Conservation (phyloP, 2,797 vertebrate genomes). For the Numenius phaeopus region DNA sequence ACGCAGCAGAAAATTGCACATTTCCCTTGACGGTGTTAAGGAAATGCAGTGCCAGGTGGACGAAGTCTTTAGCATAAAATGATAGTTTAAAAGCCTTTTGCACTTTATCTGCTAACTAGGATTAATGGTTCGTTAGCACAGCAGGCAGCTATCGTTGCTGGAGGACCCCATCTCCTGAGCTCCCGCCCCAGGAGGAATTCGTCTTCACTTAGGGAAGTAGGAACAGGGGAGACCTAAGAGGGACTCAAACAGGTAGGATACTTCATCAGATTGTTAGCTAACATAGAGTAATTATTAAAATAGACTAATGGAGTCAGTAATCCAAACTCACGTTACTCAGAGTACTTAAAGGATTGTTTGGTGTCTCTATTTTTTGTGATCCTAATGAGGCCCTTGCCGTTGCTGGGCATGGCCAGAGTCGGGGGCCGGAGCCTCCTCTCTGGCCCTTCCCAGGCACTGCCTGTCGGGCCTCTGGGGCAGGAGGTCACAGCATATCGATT, state of each 20-base stretch:
- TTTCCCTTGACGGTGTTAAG: rapidly evolving
- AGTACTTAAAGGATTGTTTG: neutral
- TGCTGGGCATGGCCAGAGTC: neutral
- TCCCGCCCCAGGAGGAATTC: neutral
- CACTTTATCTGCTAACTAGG: neutral
- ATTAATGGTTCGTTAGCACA: neutral
- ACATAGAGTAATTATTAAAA: neutral
- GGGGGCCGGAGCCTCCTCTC: neutral
- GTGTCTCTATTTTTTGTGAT: neutral
- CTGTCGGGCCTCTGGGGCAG: neutral
- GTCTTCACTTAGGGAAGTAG: neutral
- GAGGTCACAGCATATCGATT: neutral
- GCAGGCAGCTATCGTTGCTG: neutral
- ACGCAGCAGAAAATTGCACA: neutral
- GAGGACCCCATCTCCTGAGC: neutral
- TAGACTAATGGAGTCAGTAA: neutral
- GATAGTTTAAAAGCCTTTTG: neutral
- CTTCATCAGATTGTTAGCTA: neutral
- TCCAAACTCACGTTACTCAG: too few relatives aligned
- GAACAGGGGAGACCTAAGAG: neutral
- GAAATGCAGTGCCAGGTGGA: neutral
- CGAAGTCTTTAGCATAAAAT: neutral
- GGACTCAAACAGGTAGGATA: neutral
- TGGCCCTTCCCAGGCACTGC: neutral
- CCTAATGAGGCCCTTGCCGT: neutral